Percentiles rank a stretch among this genome's conserved stretches.
phyloP scores from a whole-genome alignment of 2,888 invertebrate species.

The Caenorhabditis virilis region DNA sequence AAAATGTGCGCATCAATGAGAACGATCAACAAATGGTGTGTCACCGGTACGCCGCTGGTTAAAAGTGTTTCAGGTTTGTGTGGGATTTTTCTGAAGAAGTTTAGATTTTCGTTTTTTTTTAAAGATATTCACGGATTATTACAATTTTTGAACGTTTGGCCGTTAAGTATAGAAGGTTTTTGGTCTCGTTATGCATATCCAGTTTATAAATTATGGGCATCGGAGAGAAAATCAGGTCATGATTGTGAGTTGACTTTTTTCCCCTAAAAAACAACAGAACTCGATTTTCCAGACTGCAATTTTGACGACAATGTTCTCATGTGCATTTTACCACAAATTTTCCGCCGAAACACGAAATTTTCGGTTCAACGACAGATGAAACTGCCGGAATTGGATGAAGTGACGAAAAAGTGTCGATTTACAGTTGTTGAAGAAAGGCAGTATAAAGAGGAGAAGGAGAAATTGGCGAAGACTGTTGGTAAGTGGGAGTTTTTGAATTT shows the following conservation, averaged over 20 bases:
- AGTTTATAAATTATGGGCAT: too few species aligned
- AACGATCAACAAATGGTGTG: constrained; percentile 77
- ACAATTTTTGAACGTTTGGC: constrained; percentile 33
- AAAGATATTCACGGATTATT: constrained; percentile 34
- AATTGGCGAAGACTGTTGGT: constrained; percentile 3
- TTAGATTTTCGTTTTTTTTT: constrained; percentile 2
- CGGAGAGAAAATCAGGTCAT: too few species aligned
- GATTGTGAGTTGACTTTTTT: too few species aligned
- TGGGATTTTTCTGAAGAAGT: constrained; percentile 36
- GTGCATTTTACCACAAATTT: too few species aligned
- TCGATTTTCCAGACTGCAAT: too few species aligned
- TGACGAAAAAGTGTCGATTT: constrained; percentile 75
- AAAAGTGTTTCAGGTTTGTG: constrained; percentile 74
- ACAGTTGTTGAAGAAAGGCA: constrained; percentile 80
- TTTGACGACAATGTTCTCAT: too few species aligned
- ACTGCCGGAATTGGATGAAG: constrained; percentile 76
- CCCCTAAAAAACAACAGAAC: too few species aligned
- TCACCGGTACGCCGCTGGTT: constrained; percentile 79
- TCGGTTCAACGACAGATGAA: constrained; percentile 74
- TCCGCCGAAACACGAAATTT: too few species aligned
- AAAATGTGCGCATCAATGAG: constrained; percentile 75
- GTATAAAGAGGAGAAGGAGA: constrained; percentile 70
- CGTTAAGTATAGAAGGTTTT: constrained; percentile 16
- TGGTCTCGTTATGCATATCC: constrained; percentile 59
- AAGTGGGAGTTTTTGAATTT: too few species aligned